These are phyloP conservation scores for Pristionchus pacificus DNA, from an alignment of 1,140 invertebrate genomes.

Conservation along the genomic window DNA sequence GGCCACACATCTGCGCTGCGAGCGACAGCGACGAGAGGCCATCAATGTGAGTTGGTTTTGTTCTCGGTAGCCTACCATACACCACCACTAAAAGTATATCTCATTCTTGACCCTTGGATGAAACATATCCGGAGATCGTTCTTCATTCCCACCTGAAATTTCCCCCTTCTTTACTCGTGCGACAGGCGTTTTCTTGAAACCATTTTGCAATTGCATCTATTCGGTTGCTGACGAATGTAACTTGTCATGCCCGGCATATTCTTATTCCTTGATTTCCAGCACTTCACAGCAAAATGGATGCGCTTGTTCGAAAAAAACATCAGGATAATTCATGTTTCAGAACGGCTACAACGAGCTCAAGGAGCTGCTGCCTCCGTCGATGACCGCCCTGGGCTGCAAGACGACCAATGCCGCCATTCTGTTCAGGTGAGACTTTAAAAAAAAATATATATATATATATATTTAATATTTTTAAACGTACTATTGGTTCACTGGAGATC, in stretches of 20 bases:
- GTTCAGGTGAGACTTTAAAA: constrained; percentile 36
- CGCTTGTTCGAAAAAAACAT: too few relatives aligned
- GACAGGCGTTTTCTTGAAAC: too few relatives aligned
- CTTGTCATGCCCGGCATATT: too few relatives aligned
- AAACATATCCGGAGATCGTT: too few relatives aligned
- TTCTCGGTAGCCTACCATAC: background rate
- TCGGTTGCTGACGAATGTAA: too few relatives aligned
- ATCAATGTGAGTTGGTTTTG: constrained; percentile 47
- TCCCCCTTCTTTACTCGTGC: too few relatives aligned
- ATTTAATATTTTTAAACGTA: background rate
- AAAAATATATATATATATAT: background rate
- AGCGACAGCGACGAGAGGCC: constrained; percentile 51
- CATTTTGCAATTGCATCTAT: too few relatives aligned
- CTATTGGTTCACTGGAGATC: background rate
- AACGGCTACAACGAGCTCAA: constrained; percentile 55
- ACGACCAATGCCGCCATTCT: constrained; percentile 55
- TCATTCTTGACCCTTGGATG: too few relatives aligned
- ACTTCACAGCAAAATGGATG: too few relatives aligned
- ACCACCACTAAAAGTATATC: too few relatives aligned
- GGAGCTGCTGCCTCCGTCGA: constrained; percentile 49
- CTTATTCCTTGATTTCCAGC: too few relatives aligned
- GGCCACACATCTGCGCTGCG: constrained; percentile 52
- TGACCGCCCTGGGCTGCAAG: constrained; percentile 51
- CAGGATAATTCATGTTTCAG: constrained; percentile 29
- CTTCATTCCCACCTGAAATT: too few relatives aligned